phyloP scores from a whole-genome alignment of 2,113 vertebrate species.

The Chiloscyllium plagiosum region DNA sequence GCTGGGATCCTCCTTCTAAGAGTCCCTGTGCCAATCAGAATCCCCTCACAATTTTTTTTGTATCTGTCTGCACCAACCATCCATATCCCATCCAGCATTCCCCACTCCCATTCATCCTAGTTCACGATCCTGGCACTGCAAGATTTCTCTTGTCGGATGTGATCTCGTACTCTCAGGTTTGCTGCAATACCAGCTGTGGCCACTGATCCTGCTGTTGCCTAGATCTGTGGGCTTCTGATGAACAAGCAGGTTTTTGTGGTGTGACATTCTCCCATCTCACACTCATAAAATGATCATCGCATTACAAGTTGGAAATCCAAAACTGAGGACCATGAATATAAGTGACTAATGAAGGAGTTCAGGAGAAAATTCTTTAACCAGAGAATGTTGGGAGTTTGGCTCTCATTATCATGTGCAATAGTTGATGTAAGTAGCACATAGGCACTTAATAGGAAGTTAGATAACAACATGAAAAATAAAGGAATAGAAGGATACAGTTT shows the following conservation, averaged over 20 bases:
- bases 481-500: background rate
- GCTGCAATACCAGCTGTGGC: background rate
- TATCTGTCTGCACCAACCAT: background rate
- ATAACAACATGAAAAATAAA: background rate
- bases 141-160: too few relatives aligned
- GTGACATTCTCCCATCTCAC: background rate
- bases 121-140: background rate
- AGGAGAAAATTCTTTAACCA: background rate
- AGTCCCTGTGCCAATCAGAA: background rate
- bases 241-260: background rate
- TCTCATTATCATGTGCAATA: background rate
- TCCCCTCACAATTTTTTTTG: background rate
- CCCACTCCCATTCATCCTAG: background rate
- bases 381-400: background rate
- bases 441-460: background rate
- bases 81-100: too few relatives aligned
- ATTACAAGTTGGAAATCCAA: background rate
- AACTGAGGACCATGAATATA: background rate
- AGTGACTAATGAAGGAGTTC: background rate
- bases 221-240: background rate
- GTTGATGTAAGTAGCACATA: background rate
- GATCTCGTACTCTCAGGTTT: background rate
- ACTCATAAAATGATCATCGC: background rate
- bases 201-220: background rate
- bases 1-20: background rate